These are phyloP conservation scores for Cantharis flavilabris DNA, from an alignment of 2,888 invertebrate genomes.

Conservation along the genomic window DNA sequence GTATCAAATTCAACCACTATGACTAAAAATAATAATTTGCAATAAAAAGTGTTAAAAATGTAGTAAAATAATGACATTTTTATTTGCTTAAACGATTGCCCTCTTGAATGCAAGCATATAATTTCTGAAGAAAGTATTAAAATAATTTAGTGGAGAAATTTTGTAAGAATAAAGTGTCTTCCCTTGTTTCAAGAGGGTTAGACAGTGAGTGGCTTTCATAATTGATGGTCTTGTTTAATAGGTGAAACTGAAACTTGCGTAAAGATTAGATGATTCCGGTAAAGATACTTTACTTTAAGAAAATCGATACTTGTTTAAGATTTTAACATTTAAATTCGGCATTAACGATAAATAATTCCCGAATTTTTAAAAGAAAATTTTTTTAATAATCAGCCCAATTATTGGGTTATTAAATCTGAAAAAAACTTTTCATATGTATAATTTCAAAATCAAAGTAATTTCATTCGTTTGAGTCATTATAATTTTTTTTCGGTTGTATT, in stretches of 20 bases:
- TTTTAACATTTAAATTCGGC: background rate
- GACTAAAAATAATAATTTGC: background rate
- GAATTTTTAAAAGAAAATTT: background rate
- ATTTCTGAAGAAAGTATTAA: background rate
- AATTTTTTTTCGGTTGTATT: too few species aligned
- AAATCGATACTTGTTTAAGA: background rate
- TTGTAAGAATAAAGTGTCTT: slow-evolving; percentile 21
- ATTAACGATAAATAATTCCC: background rate
- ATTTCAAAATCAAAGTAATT: background rate
- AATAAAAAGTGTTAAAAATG: background rate
- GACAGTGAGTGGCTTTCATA: slow-evolving; percentile 25
- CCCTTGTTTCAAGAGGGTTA: slow-evolving; percentile 23
- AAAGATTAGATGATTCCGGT: background rate
- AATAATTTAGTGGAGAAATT: slow-evolving; percentile 17
- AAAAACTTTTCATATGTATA: background rate
- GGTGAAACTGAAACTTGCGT: slow-evolving; percentile 3
- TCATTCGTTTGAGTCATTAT: too few species aligned
- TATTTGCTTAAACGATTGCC: background rate
- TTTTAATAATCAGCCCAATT: background rate
- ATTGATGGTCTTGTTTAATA: slow-evolving; percentile 22
- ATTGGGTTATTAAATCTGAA: background rate
- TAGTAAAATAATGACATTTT: background rate
- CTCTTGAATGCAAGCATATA: background rate
- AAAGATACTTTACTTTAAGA: background rate
- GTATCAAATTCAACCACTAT: too few species aligned